Percentiles rank a stretch among this genome's conserved stretches.
Conservation (phyloP, 2,888 invertebrate species). For the Peribatodes rhomboidaria region DNA sequence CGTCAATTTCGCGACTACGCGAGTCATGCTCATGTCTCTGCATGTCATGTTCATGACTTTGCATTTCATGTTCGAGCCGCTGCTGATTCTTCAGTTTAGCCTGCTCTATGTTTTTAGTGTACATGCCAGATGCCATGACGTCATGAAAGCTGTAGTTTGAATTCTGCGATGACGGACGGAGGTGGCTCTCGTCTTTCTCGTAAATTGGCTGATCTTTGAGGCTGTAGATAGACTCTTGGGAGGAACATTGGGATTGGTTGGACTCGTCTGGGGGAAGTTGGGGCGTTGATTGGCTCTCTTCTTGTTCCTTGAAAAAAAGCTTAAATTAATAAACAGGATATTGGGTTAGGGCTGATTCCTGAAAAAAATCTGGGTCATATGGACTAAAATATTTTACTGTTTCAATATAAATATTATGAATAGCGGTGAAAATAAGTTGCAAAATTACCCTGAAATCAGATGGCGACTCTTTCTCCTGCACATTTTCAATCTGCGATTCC, state of each 20-base stretch:
- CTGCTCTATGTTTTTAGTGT: constrained; percentile 19
- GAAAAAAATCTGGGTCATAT: too few relatives aligned
- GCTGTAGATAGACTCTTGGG: constrained; percentile 69
- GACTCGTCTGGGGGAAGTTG: constrained; percentile 57
- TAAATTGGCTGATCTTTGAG: constrained; percentile 49
- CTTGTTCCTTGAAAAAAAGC: constrained; percentile 41
- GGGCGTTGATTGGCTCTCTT: constrained; percentile 39
- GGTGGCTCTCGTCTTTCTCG: constrained; percentile 76
- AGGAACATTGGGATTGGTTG: constrained; percentile 67
- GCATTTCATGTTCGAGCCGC: constrained; percentile 1
- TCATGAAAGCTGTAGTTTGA: constrained; percentile 78
- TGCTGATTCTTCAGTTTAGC: not conserved
- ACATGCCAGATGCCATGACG: constrained; percentile 57
- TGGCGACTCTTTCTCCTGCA: constrained; percentile 20
- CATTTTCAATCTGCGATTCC: constrained; percentile 12
- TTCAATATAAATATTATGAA: not conserved
- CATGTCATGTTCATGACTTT: constrained; percentile 8
- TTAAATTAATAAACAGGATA: too few relatives aligned
- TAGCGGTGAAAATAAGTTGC: not conserved
- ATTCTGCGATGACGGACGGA: constrained; percentile 75
- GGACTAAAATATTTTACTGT: too few relatives aligned
- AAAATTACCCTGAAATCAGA: constrained; percentile 49
- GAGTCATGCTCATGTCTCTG: constrained; percentile 34
- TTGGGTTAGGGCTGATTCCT: not conserved
- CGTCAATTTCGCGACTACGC: not conserved